These are phyloP conservation scores for Drosophila ironensis DNA, from an alignment of 1,140 invertebrate species.

Conservation along the genomic window DNA sequence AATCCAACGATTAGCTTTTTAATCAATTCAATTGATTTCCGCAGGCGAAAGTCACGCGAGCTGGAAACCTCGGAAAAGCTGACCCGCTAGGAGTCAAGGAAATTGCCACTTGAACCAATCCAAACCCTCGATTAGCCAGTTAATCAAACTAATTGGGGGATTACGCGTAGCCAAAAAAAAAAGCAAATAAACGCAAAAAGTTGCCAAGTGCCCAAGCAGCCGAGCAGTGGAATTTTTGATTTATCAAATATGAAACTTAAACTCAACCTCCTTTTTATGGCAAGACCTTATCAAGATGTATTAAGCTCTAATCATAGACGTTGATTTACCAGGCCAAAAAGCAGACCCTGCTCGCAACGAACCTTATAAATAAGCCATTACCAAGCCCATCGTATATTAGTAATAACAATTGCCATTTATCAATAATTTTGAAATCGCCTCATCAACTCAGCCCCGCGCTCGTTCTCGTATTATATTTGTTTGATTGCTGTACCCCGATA, in stretches of 20 bases:
- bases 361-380: constrained; percentile 63
- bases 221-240: constrained; percentile 52
- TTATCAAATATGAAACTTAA: constrained; percentile 50
- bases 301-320: constrained; percentile 76
- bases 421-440: constrained; percentile 44
- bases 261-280: constrained; percentile 14
- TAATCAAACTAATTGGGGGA: constrained; percentile 27
- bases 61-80: constrained; percentile 21
- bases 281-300: constrained; percentile 64
- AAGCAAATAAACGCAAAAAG: constrained; percentile 27
- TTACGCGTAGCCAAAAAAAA: constrained; percentile 38
- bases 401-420: constrained; percentile 63
- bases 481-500: constrained; percentile 57
- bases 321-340: constrained; percentile 64
- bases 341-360: background rate
- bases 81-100: constrained; percentile 29
- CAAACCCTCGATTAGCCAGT: constrained; percentile 55
- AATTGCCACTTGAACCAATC: constrained; percentile 44
- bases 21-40: constrained; percentile 1
- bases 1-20: background rate
- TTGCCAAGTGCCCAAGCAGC: constrained; percentile 1
- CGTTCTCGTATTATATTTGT: constrained; percentile 11
- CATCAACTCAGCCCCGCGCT: background rate
- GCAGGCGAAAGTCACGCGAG: constrained; percentile 8
- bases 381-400: constrained; percentile 47